Base-by-base conservation (phyloP, 64 coral and sea anemone genomes). In the Porites australiensis region DNA sequence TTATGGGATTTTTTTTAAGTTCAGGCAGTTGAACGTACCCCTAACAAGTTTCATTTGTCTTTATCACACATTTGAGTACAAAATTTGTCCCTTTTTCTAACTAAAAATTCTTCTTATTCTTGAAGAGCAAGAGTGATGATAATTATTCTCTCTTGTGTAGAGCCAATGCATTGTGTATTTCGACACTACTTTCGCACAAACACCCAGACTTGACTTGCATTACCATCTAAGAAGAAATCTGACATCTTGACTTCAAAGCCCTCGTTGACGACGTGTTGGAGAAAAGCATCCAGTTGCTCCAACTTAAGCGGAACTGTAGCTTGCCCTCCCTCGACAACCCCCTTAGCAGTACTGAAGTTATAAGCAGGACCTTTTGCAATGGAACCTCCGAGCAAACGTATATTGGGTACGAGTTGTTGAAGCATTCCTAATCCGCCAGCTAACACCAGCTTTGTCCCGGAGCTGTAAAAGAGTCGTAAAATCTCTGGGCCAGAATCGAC, bases 191-290 rank as follows among this genome's bases (percentile, higher is more conserved):
- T 88, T 50, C 75, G 59, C 37, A 89, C 91, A n/a, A 93, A 93
- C 61, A 93, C 66, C 91, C 91, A 93, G 14, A 49, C 79, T 69
- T 93, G 81, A 63, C 81, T 92, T 47, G 83, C 74, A 47, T 85
- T 86, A 52, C 72, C 91, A 44, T 93, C 91, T 19, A 87, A 87
- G 49, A 77, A 54, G 63, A 87, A 75, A 13, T 77, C 64, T 67
- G 91, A 87, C 23, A 74, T 84, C 48, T 93, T 87, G n/a, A 93
- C 79, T 16, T 77, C 91, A 54, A 86, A 93, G 13, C 91, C 91
- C 43, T 74, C 43, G 4, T 79, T n/a, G 3, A 93, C 45, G 10
- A 93, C 63, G 68, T 78, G 82, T 59, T 93, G 91, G 7, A 93
- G 58, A 51, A 93, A 63, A 6, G 91, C 91, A 79, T 93, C 91